Evolutionary conservation across 2,797 vertebrate genomes (phyloP), one percentile per base, ranked within the genome.

Genomic region (Darevskia mixta): DNA sequence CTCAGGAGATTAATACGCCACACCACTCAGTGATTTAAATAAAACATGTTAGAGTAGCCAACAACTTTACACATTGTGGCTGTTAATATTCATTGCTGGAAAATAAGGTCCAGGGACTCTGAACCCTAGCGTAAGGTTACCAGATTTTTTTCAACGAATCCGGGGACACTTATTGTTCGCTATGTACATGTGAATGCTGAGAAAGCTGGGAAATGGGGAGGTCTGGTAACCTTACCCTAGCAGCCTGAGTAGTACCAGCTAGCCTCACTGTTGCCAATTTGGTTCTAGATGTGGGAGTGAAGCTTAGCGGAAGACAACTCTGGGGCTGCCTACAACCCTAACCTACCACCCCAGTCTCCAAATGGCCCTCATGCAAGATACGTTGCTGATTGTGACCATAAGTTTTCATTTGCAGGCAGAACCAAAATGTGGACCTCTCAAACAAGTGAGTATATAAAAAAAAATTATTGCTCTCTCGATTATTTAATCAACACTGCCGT

Each of bases 1-100:
- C 20, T 75, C 49, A 71, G 81, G 88, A 88, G 91, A 92, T 18
- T 90, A 93, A 94, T 89, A 3, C 38, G 5, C 13, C 23, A 20
- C 23, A 29, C 25, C 25, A 17, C 29, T 29, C 49, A 32, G 4
- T 3, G 72, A 1, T 43, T 49, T 49, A n/a, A n/a, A n/a, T 49
- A 11, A 49, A 49, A 49, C 23, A 43, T n/a, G 35, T n/a, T 23
- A 23, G 20, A 20, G 15, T n/a, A 49, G 32, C 79, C 29, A 67
- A 83, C 20, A 66, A 17, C 10, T 41, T 77, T 55, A 64, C 3
- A 25, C 29, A 27, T 10, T 17, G 27, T 9, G 38, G 64, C 11
- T 29, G 18, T 67, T 78, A 55, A 15, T 43, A 25, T 78, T 88
- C 32, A 13, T 35, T 66, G 15, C 41, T 83, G 25, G 5, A 38